phyloP scores from a whole-genome alignment of 2,113 vertebrate genomes.

The Notiomystis cincta region DNA sequence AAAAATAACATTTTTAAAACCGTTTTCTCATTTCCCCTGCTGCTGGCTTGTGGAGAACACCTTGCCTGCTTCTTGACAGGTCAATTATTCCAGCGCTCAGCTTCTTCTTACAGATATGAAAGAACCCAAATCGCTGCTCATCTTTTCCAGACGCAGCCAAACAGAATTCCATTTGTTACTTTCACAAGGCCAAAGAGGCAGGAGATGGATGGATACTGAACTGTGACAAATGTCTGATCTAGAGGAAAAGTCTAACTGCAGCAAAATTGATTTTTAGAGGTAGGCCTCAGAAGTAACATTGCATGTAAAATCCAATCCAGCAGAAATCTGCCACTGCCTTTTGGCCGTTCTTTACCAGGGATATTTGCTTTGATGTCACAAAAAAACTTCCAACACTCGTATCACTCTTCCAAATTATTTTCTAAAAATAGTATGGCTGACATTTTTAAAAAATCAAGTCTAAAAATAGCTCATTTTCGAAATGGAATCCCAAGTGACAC shows the following conservation, averaged over 20 bases:
- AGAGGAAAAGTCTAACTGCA: slow-evolving; percentile 68
- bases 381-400: not conserved
- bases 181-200: slow-evolving; percentile 74
- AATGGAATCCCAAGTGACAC: not conserved
- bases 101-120: slow-evolving; percentile 73
- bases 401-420: not conserved
- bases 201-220: slow-evolving; percentile 76
- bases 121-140: slow-evolving; percentile 77
- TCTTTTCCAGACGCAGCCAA: slow-evolving; percentile 72
- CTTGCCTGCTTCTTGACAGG: slow-evolving; percentile 83
- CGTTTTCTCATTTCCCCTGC: slow-evolving; percentile 81
- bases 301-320: slow-evolving; percentile 2
- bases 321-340: not conserved
- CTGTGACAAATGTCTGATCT: slow-evolving; percentile 76
- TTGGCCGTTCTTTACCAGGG: not conserved
- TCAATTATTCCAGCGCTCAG: slow-evolving; percentile 85
- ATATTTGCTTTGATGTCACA: not conserved
- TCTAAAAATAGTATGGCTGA: not conserved
- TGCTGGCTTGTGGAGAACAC: slow-evolving; percentile 70
- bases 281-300: slow-evolving; percentile 10
- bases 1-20: slow-evolving; percentile 78
- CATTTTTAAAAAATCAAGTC: slow-evolving; percentile 1
- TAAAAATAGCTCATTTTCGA: not conserved
- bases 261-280: slow-evolving; percentile 61
- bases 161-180: slow-evolving; percentile 72